phyloP scores from a whole-genome alignment of 2,113 vertebrate species.

The Cebidichthys violaceus region DNA sequence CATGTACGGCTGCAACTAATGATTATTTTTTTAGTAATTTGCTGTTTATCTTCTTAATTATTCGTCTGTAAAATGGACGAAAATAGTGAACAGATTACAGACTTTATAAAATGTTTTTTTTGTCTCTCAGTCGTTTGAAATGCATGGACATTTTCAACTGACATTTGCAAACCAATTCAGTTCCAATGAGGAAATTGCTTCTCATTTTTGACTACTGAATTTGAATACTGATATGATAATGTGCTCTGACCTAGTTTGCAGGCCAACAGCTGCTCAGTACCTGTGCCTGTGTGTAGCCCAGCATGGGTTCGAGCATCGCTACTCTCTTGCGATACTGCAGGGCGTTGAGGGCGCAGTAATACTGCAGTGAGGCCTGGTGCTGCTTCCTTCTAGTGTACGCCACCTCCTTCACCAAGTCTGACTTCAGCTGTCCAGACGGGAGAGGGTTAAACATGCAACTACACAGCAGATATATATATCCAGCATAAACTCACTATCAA shows the following conservation, averaged over 20 bases:
- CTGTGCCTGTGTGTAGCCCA: constrained; percentile 94
- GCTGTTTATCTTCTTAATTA: neutral
- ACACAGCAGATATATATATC: neutral
- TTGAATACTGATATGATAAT: constrained; percentile 2
- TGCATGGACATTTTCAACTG: neutral
- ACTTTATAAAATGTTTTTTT: too few species aligned
- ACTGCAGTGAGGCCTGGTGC: constrained; percentile 95
- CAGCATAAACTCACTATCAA: neutral
- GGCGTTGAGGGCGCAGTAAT: constrained; percentile 96
- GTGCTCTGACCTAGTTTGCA: neutral
- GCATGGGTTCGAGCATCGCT: constrained; percentile 96
- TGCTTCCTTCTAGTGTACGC: constrained; percentile 93
- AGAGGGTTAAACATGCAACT: constrained; percentile 40
- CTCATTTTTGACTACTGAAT: neutral
- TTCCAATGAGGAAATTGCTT: neutral
- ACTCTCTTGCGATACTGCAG: constrained; percentile 95
- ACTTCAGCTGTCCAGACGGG: constrained; percentile 87
- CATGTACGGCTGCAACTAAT: neutral
- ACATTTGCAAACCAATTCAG: neutral
- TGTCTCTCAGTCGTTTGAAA: neutral
- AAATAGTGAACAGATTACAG: neutral
- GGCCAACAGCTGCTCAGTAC: constrained; percentile 65
- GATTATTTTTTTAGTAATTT: neutral
- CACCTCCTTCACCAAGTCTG: constrained; percentile 91
- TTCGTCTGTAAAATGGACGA: neutral